These are phyloP conservation scores for Macrosoma leucophasiata DNA, from an alignment of 2,888 invertebrate genomes.

Conservation along the genomic window DNA sequence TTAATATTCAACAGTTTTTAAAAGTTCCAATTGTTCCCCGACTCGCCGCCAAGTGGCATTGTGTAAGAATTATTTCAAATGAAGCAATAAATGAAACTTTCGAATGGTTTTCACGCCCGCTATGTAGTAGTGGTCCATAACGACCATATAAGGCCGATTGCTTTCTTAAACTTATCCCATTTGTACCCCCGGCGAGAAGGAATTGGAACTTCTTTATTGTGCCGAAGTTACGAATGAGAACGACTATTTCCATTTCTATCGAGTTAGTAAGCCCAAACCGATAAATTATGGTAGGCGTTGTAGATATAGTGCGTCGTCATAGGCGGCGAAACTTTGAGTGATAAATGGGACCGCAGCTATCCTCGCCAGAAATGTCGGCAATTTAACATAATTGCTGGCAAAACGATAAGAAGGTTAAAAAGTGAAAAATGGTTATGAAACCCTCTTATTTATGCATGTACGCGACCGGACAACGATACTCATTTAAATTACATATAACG, in stretches of 20 bases:
- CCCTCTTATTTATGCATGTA: too few relatives aligned
- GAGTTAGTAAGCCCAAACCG: constrained; percentile 45
- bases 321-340: constrained; percentile 43
- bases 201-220: constrained; percentile 70
- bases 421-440: too few relatives aligned
- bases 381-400: too few relatives aligned
- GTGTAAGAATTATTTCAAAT: constrained; percentile 54
- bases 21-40: constrained; percentile 2
- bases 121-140: constrained; percentile 62
- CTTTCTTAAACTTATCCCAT: constrained; percentile 73
- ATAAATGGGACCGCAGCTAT: constrained; percentile 41
- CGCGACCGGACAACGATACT: constrained; percentile 2
- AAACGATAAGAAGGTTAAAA: too few relatives aligned
- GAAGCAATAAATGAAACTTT: constrained; percentile 61
- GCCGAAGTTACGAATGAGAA: constrained; percentile 59
- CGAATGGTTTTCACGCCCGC: constrained; percentile 62
- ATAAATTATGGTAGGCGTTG: constrained; percentile 42
- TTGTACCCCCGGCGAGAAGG: constrained; percentile 59
- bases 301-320: constrained; percentile 31
- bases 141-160: constrained; percentile 73
- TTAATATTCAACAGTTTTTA: too few relatives aligned
- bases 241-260: constrained; percentile 66
- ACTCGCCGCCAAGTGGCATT: constrained; percentile 28
- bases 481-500: constrained; percentile 11
- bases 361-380: too few relatives aligned